Evolutionary conservation across 2,888 invertebrate genomes (phyloP), one percentile per base, ranked within the genome.

Genomic region (Troides helena): DNA sequence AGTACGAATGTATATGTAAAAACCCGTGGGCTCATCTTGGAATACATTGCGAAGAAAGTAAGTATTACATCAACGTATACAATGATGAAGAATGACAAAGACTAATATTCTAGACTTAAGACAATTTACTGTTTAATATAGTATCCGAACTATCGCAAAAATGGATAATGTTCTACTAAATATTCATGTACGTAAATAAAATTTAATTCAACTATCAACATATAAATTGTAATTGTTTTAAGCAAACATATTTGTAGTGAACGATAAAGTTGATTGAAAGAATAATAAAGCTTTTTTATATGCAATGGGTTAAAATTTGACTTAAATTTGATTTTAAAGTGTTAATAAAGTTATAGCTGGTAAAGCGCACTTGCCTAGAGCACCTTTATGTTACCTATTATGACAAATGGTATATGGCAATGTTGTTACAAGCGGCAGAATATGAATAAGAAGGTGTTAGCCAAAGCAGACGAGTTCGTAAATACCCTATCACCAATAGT

Each of bases 21-120:
- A 98, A 98, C 87, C 95, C 95, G 58, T 97, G 98, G 97, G 98
- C 98, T 0, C 98, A 98, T 87, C 94, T 96, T 72, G 99, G 99
- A 74, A 94, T 94, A 71, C 96, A 96, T 83, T 99, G 99, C 86
- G 98, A 98, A 92, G 96, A 95, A 80, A 98, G 98, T 98, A 90
- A 94, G 95, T 94, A n/a, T n/a, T n/a, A 64, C 59, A 43, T 53
- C 56, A 53, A 56, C 12, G 1, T 53, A n/a, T 12, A 46, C 12
- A 53, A n/a, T n/a, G 6, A 53, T 18, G n/a, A n/a, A 53, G 14
- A 46, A 14, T 1, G 3, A 12, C 12, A 12, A 46, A 1, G 46
- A 39, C 10, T 8, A 39, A 46, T 46, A 3, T 46, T 46, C 14
- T 46, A 46, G 46, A 46, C 0, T 12, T 12, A 46, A 14, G 2